phyloP scores from a whole-genome alignment of 2,113 vertebrate species.

The Pyxicephalus adspersus region DNA sequence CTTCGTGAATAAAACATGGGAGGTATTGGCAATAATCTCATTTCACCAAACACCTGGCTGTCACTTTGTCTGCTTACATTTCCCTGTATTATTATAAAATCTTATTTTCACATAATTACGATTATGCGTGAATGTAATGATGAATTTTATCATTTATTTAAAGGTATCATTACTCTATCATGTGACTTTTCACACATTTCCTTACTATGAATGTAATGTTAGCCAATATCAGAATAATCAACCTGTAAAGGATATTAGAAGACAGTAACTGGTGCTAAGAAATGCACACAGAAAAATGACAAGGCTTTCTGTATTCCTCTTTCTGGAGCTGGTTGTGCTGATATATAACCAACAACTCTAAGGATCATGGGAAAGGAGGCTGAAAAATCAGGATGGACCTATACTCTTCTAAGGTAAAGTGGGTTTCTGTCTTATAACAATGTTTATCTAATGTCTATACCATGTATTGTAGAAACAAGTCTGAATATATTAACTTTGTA shows the following conservation, averaged over 20 bases:
- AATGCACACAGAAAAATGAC: too few relatives aligned
- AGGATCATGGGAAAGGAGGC: too few relatives aligned
- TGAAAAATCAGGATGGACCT: too few relatives aligned
- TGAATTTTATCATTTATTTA: slow-evolving; percentile 31
- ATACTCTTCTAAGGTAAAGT: too few relatives aligned
- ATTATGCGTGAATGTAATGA: slow-evolving; percentile 15
- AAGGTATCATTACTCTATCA: not conserved
- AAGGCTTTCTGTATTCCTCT: too few relatives aligned
- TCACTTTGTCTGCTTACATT: slow-evolving; percentile 21
- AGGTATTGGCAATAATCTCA: slow-evolving; percentile 43
- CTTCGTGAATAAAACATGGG: slow-evolving; percentile 47
- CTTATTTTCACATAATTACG: slow-evolving; percentile 44
- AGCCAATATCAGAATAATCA: not conserved
- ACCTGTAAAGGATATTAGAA: not conserved
- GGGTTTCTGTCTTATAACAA: too few relatives aligned
- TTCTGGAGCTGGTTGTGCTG: too few relatives aligned
- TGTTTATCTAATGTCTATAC: too few relatives aligned
- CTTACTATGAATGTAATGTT: not conserved
- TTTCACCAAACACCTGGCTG: slow-evolving; percentile 34
- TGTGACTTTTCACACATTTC: slow-evolving; percentile 14
- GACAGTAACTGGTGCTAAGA: too few relatives aligned
- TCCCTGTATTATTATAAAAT: slow-evolving; percentile 32
- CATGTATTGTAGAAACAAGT: too few relatives aligned
- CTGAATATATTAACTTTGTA: too few relatives aligned
- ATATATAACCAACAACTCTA: too few relatives aligned